Evolutionary conservation across 2,113 vertebrate genomes (phyloP), one percentile per base, ranked within the genome.

Genomic region (Diadophis punctatus): DNA sequence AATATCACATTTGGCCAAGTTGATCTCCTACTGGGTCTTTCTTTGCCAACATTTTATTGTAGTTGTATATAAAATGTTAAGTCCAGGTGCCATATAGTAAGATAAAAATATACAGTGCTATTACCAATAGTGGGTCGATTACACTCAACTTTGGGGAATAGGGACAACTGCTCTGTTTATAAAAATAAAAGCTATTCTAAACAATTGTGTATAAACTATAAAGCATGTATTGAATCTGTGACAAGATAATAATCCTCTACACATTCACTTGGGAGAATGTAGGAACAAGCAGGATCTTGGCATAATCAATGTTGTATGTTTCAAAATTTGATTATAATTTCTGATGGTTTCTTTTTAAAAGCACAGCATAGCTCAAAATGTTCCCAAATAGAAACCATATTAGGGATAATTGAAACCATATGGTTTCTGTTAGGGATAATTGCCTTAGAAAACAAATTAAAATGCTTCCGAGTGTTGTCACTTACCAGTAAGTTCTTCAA

Each of bases 401-500:
- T 87, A 94, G 51, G 55, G 43, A 39, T 18, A 2, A 85, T 91
- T 92, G 0, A 3, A 91, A 53, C 87, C 94, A 95, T 93, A 93
- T 96, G 94, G 86, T 95, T 94, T 94, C 91, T 84, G 90, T 95
- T 87, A 94, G 60, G 60, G 48, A 39, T 27, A 2, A 85, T 91
- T 92, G 87, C 93, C 60, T 7, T 39, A 18, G 91, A 51, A 91
- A 53, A 0, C 2, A 86, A 89, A 92, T 74, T 1, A 23, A 94
- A 94, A 90, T 34, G 52, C 56, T 91, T 89, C 88, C 86, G 63
- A 12, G 0, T 80, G 87, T 92, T 58, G 20, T 90, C 10, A 23
- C 49, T 0, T 0, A 11, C 34, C 91, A 91, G 56, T 0, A 27
- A 85, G 68, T 46, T 20, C 20, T 3, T 16, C 4, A 46, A 53